Evolutionary conservation across 2,888 invertebrate genomes (phyloP).

Genomic region (Dichetophora obliterata): DNA sequence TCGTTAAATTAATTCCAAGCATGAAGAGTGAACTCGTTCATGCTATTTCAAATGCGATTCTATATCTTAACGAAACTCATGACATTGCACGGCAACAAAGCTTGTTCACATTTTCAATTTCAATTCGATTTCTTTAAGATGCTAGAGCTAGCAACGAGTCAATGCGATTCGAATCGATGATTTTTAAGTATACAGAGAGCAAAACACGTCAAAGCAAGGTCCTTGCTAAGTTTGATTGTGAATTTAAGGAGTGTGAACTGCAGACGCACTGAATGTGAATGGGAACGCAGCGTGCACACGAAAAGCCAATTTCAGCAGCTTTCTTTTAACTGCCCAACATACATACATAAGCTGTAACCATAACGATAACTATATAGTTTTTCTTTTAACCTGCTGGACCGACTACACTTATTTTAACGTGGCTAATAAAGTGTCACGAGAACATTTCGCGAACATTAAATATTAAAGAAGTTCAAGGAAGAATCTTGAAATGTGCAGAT

Average conservation of each 20-base stretch:
- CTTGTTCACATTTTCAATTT: conserved; percentile 17
- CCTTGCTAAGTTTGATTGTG: neutral
- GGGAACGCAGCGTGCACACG: neutral
- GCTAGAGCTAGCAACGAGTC: too few relatives aligned
- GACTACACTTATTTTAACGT: neutral
- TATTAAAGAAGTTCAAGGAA: conserved; percentile 15
- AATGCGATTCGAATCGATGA: neutral
- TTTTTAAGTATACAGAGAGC: conserved; percentile 9
- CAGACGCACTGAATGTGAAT: neutral
- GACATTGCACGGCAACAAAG: neutral
- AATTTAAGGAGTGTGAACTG: neutral
- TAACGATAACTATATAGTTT: neutral
- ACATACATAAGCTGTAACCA: neutral
- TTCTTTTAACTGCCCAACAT: neutral
- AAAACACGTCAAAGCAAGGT: conserved; percentile 9
- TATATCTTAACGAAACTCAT: neutral
- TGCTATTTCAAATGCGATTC: conserved; percentile 13
- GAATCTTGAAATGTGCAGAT: conserved; percentile 6
- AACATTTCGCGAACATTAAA: conserved; percentile 15
- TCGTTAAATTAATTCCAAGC: conserved; percentile 32
- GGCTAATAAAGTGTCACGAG: conserved; percentile 26
- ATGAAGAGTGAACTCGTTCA: conserved; percentile 22
- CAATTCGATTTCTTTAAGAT: conserved; percentile 17
- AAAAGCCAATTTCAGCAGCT: conserved; percentile 19
- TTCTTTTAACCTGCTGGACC: neutral